Evolutionary conservation across 2,113 vertebrate species (phyloP).

Genomic region (Pycnonotus jocosus): DNA sequence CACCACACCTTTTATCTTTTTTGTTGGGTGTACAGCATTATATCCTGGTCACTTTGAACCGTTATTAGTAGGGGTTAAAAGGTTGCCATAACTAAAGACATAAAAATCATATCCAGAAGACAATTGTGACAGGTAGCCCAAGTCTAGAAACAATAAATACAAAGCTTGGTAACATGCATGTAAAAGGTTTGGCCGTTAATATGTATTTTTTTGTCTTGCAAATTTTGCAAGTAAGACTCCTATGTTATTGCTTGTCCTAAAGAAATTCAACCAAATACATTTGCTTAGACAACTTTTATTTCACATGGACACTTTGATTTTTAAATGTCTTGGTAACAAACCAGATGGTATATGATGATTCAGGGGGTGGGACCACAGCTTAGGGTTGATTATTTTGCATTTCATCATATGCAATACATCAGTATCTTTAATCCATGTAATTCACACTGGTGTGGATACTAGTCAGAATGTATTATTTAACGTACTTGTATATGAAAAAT

Average conservation of each 20-base stretch:
- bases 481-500: conserved; percentile 65
- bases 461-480: conserved; percentile 69
- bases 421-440: conserved; percentile 61
- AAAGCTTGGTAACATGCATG: neutral
- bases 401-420: conserved; percentile 57
- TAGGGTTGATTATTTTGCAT: conserved; percentile 54
- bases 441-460: conserved; percentile 58
- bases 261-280: conserved; percentile 7
- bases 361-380: conserved; percentile 32
- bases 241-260: conserved; percentile 39
- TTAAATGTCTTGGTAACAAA: conserved; percentile 27
- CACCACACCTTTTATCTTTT: neutral
- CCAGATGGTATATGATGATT: conserved; percentile 11
- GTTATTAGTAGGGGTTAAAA: neutral
- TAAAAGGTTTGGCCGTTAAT: conserved; percentile 1
- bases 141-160: conserved; percentile 9
- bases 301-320: neutral
- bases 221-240: neutral
- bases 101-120: neutral
- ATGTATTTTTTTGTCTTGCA: neutral
- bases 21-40: neutral
- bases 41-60: neutral
- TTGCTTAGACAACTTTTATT: neutral
- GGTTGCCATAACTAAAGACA: neutral
- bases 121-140: neutral